Conservation (phyloP, 2,888 invertebrate species). For the Oxyteleia sp. region DNA sequence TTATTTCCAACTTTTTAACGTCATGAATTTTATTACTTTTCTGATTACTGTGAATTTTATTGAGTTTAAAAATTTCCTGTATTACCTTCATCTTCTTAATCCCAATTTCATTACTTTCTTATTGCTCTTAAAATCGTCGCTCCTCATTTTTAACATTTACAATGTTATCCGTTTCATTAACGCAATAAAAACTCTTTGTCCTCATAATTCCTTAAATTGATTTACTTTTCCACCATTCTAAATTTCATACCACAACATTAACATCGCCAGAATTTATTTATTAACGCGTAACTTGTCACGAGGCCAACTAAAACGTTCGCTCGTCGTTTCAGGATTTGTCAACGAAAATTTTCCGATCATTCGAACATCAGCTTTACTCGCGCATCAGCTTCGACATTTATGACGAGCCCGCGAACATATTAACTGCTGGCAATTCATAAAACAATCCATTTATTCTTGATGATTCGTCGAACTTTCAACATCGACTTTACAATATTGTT, state of each 20-base stretch:
- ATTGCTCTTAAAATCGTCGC: background rate
- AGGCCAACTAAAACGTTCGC: too few species aligned
- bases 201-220: too few species aligned
- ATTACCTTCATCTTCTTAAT: background rate
- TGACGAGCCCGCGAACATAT: constrained; percentile 34
- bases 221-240: too few species aligned
- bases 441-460: constrained; percentile 35
- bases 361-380: constrained; percentile 3
- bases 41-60: background rate
- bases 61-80: background rate
- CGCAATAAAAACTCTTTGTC: too few species aligned
- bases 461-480: constrained; percentile 52
- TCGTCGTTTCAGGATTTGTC: background rate
- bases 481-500: constrained; percentile 37
- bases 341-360: constrained; percentile 13
- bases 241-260: too few species aligned
- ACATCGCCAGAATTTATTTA: too few species aligned
- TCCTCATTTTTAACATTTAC: background rate
- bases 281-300: too few species aligned
- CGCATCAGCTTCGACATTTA: constrained; percentile 40
- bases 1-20: too few species aligned
- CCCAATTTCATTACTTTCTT: background rate
- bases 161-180: background rate
- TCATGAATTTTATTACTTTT: background rate
- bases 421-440: constrained; percentile 39